phyloP scores from a whole-genome alignment of 2,888 invertebrate species.

The Scaptomyza polygonia region DNA sequence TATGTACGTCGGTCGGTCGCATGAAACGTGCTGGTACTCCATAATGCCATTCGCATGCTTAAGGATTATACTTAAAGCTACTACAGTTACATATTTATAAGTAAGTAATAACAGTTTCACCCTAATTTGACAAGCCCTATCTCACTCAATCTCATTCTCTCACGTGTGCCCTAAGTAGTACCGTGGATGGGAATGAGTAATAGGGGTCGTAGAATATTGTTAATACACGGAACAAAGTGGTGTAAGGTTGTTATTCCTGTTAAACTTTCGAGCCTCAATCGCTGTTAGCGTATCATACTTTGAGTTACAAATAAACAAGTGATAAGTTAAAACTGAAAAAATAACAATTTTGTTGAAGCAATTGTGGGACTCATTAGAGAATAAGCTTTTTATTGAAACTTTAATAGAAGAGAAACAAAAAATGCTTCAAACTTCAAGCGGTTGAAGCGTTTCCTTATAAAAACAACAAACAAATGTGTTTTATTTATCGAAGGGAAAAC shows the following conservation, averaged over 20 bases:
- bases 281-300: no score
- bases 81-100: slow-evolving; percentile 2
- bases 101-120: slow-evolving; percentile 1
- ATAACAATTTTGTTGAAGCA: no score
- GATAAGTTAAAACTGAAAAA: no score
- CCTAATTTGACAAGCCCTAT: background rate
- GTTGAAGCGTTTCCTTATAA: no score
- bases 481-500: background rate
- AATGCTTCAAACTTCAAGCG: no score
- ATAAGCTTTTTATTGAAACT: no score
- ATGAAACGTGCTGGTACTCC: slow-evolving; percentile 19
- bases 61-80: slow-evolving; percentile 4
- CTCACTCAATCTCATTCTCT: background rate
- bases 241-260: no score
- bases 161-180: background rate
- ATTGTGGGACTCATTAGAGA: no score
- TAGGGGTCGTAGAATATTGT: background rate
- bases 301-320: no score
- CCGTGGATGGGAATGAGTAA: background rate
- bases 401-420: no score
- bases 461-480: no score
- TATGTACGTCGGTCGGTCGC: background rate
- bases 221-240: background rate
- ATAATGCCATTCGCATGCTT: slow-evolving; percentile 5
- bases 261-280: no score